phyloP scores from a whole-genome alignment of 2,888 invertebrate species.

The Acleris holmiana region DNA sequence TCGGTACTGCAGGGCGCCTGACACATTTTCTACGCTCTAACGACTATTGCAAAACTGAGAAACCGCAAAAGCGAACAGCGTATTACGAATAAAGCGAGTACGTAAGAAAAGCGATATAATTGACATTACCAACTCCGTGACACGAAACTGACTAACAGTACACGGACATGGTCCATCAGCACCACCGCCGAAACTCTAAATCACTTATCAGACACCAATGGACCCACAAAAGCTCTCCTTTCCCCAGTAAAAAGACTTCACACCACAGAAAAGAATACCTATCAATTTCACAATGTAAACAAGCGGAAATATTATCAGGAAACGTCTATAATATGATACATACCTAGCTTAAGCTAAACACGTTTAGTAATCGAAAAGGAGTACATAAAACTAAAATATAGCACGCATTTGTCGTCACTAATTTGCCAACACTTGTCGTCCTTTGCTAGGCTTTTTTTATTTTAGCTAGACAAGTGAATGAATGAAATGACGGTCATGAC shows the following conservation, averaged over 20 bases:
- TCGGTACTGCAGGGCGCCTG: slow-evolving; percentile 56
- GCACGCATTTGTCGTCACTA: slow-evolving; percentile 72
- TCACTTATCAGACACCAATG: slow-evolving; percentile 49
- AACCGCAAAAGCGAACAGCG: slow-evolving; percentile 55
- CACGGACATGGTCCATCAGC: slow-evolving; percentile 63
- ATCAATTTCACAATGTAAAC: slow-evolving; percentile 78
- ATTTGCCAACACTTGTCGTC: slow-evolving; percentile 80
- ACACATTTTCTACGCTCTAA: slow-evolving; percentile 82
- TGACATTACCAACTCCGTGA: slow-evolving; percentile 47
- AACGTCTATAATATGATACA: slow-evolving; percentile 46
- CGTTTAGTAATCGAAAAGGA: slow-evolving; percentile 48
- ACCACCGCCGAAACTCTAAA: slow-evolving; percentile 59
- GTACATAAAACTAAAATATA: slow-evolving; percentile 60
- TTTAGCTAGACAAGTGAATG: slow-evolving; percentile 72
- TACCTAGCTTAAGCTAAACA: slow-evolving; percentile 47
- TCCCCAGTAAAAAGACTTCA: slow-evolving; percentile 66
- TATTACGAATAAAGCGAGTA: slow-evolving; percentile 39
- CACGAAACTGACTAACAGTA: slow-evolving; percentile 61
- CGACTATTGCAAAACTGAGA: slow-evolving; percentile 77
- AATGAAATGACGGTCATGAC: slow-evolving; percentile 61
- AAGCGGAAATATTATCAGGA: slow-evolving; percentile 60
- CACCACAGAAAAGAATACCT: slow-evolving; percentile 50
- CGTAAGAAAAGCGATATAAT: slow-evolving; percentile 49
- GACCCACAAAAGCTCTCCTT: slow-evolving; percentile 67
- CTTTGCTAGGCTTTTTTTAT: slow-evolving; percentile 69